A percentile compares a stretch with the other conserved stretches of the same genome.
Conservation (phyloP, 2,797 vertebrate genomes). For the Smutsia temminckii region DNA sequence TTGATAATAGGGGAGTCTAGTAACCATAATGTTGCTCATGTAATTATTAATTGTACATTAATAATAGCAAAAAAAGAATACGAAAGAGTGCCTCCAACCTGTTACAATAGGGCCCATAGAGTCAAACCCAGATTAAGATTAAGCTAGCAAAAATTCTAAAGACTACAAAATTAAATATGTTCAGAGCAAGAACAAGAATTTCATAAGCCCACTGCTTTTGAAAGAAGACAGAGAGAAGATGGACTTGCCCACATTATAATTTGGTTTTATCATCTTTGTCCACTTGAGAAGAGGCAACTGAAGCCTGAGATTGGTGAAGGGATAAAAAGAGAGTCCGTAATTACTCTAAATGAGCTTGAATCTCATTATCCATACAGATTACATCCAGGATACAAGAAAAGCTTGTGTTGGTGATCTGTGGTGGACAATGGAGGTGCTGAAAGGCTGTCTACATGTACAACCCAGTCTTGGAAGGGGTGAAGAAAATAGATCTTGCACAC, state of each 20-base stretch:
- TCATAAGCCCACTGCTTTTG: background rate
- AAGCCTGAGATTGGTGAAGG: slow-evolving; percentile 48
- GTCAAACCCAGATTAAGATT: background rate
- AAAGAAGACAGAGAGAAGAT: slow-evolving; percentile 4
- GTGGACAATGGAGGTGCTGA: background rate
- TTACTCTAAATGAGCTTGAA: slow-evolving; percentile 58
- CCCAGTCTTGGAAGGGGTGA: background rate
- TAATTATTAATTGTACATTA: too few relatives aligned
- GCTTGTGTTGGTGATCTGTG: background rate
- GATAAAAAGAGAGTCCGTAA: slow-evolving; percentile 54
- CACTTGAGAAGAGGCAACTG: slow-evolving; percentile 26
- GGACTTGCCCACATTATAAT: slow-evolving; percentile 24
- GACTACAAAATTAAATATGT: background rate
- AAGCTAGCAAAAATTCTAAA: slow-evolving; percentile 28
- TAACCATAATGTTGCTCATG: too few relatives aligned
- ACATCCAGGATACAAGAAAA: slow-evolving; percentile 12
- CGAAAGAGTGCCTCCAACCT: background rate
- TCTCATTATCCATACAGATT: slow-evolving; percentile 49
- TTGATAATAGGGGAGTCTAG: too few relatives aligned
- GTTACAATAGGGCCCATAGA: background rate
- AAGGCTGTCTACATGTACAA: background rate
- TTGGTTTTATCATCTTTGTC: slow-evolving; percentile 43
- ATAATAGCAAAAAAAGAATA: too few relatives aligned
- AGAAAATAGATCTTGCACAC: background rate
- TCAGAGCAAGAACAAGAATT: slow-evolving; percentile 9